These are phyloP conservation scores for Leucopsar rothschildi DNA, from an alignment of 2,113 vertebrate genomes.

Conservation along the genomic window DNA sequence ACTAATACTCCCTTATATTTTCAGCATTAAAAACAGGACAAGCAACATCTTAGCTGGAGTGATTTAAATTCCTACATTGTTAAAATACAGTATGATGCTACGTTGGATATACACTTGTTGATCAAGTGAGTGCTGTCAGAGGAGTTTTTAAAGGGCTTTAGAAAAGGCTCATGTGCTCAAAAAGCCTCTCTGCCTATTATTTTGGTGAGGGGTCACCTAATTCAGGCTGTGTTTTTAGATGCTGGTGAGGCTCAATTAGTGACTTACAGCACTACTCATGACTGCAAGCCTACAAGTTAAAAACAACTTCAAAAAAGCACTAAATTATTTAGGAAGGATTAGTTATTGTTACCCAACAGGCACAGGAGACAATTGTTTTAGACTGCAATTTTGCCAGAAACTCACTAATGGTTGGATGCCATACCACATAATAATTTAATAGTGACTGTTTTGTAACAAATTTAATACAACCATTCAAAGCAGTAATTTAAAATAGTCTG, in stretches of 20 bases:
- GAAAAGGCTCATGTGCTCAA: not conserved
- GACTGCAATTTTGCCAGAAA: not conserved
- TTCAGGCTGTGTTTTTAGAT: not conserved
- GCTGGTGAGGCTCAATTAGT: not conserved
- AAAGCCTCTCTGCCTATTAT: not conserved
- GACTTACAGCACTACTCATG: not conserved
- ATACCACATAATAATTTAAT: not conserved
- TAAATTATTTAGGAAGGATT: not conserved
- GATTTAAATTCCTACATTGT: not conserved
- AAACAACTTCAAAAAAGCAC: not conserved
- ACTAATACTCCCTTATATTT: not conserved
- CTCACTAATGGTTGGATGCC: not conserved
- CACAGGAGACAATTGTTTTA: not conserved
- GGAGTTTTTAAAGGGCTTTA: not conserved
- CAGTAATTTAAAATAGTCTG: not conserved
- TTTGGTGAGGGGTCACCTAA: not conserved
- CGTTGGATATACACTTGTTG: not conserved
- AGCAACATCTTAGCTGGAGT: not conserved
- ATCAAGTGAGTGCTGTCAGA: not conserved
- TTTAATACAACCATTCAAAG: not conserved
- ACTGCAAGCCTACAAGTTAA: not conserved
- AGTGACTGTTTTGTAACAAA: not conserved
- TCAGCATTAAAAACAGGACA: not conserved
- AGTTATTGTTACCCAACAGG: not conserved
- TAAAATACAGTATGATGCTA: not conserved